Percentiles rank a stretch among this genome's conserved stretches.
phyloP scores from a whole-genome alignment of 2,888 invertebrate species.

The Drosophila infuscata region DNA sequence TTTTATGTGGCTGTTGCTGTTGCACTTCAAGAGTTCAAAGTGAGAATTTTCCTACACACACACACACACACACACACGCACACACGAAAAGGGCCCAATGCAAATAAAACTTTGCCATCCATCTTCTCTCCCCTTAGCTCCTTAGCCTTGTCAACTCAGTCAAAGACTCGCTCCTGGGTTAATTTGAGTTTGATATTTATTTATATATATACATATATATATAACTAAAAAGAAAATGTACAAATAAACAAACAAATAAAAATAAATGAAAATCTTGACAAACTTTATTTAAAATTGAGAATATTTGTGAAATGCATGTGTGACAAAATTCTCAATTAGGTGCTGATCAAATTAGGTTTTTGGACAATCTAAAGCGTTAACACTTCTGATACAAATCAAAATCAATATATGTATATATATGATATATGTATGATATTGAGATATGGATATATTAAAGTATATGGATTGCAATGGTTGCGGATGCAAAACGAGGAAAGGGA shows the following conservation, averaged over 20 bases:
- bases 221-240: conserved; percentile 16
- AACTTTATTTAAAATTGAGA: conserved; percentile 3
- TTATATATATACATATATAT: too few relatives aligned
- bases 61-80: conserved; percentile 15
- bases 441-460: not conserved
- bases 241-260: not conserved
- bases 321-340: conserved; percentile 14
- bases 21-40: conserved; percentile 48
- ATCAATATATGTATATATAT: not conserved
- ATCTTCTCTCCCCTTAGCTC: not conserved
- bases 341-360: conserved; percentile 1
- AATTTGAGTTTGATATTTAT: conserved; percentile 38
- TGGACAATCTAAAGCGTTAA: not conserved
- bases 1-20: conserved; percentile 25
- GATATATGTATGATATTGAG: not conserved
- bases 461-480: conserved; percentile 1
- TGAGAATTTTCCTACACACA: not conserved
- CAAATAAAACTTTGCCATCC: conserved; percentile 59
- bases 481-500: not conserved
- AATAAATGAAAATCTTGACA: conserved; percentile 5
- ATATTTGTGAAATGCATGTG: conserved; percentile 2
- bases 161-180: conserved; percentile 23
- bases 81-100: conserved; percentile 16
- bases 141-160: not conserved
- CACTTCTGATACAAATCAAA: not conserved